Percentiles rank a stretch among this genome's conserved stretches.
phyloP scores from a whole-genome alignment of 2,888 invertebrate genomes.

The Yponomeuta malinellus region DNA sequence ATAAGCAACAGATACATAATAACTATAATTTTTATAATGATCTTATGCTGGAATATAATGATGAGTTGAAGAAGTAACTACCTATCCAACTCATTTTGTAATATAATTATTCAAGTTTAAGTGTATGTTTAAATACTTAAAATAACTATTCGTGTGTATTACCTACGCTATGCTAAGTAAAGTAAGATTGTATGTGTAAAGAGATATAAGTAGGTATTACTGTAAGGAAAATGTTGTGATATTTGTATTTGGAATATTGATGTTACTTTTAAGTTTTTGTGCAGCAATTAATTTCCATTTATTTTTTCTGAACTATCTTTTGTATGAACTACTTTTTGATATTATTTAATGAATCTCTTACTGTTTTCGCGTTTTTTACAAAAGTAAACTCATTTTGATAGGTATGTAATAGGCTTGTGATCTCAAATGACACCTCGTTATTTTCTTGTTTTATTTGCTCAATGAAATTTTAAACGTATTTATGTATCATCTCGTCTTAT shows the following conservation, averaged over 20 bases:
- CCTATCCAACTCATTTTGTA: conserved; percentile 24
- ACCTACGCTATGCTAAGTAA: conserved; percentile 8
- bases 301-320: too few species aligned
- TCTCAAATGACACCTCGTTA: not conserved
- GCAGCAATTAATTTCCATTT: too few species aligned
- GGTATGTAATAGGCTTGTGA: conserved; percentile 18
- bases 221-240: conserved; percentile 73
- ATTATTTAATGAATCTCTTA: conserved; percentile 9
- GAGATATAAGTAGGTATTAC: conserved; percentile 47
- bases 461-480: not conserved
- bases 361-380: not conserved
- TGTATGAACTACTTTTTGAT: too few species aligned
- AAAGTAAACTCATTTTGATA: conserved; percentile 15
- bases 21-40: conserved; percentile 1
- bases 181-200: conserved; percentile 59
- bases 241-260: conserved; percentile 76
- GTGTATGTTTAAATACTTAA: conserved; percentile 41
- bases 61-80: not conserved
- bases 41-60: not conserved
- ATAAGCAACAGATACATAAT: conserved; percentile 12
- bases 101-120: conserved; percentile 50
- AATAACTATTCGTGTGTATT: conserved; percentile 54
- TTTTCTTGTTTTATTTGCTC: not conserved
- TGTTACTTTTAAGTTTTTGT: conserved; percentile 22
- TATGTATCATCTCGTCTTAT: not conserved